These are phyloP conservation scores for Corvus hawaiiensis DNA, from an alignment of 2,113 vertebrate species.

Conservation along the genomic window DNA sequence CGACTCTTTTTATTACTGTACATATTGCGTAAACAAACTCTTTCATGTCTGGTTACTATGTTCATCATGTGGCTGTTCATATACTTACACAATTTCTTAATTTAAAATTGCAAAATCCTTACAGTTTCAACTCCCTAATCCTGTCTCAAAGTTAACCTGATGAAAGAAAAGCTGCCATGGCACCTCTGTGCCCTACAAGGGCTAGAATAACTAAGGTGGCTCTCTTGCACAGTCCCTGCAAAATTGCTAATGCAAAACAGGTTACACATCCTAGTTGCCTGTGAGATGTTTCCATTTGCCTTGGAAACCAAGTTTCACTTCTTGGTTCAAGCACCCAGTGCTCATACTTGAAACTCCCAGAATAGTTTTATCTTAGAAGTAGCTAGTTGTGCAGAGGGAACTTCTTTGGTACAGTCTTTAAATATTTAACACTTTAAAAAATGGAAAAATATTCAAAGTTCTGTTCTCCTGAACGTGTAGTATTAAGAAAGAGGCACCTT, in stretches of 20 bases:
- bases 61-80: not conserved
- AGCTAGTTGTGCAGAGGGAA: not conserved
- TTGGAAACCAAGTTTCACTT: not conserved
- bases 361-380: not conserved
- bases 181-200: not conserved
- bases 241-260: not conserved
- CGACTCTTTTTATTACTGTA: not conserved
- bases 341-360: not conserved
- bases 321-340: not conserved
- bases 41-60: not conserved
- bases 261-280: not conserved
- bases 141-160: not conserved
- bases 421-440: not conserved
- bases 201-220: not conserved
- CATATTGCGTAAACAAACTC: constrained; percentile 3
- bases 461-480: not conserved
- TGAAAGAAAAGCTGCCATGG: not conserved
- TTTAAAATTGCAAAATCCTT: constrained; percentile 41
- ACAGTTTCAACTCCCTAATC: not conserved
- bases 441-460: not conserved
- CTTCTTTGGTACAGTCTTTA: not conserved
- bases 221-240: not conserved
- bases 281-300: not conserved
- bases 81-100: constrained; percentile 7
- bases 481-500: not conserved